phyloP scores from a whole-genome alignment of 2,888 invertebrate species.

The Loripinus fragilis region DNA sequence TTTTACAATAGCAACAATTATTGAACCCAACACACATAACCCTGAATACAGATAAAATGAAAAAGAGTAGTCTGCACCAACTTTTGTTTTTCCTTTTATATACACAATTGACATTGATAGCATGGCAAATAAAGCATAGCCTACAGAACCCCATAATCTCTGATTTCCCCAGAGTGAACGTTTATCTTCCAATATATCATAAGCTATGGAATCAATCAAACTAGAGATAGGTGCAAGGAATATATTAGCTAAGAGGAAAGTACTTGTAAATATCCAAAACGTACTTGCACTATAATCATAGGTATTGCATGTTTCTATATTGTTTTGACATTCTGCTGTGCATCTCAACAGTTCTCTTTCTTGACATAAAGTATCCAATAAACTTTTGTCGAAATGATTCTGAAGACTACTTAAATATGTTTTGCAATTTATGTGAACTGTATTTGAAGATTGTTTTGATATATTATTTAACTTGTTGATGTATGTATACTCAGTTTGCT shows the following conservation, averaged over 20 bases:
- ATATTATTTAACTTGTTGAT: neutral
- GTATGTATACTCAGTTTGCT: neutral
- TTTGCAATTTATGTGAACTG: neutral
- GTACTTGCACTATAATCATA: slow-evolving; percentile 52
- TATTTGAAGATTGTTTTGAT: neutral
- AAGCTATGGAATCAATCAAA: slow-evolving; percentile 94
- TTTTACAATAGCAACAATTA: slow-evolving; percentile 86
- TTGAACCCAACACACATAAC: slow-evolving; percentile 89
- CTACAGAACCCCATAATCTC: slow-evolving; percentile 94
- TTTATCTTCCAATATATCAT: slow-evolving; percentile 91
- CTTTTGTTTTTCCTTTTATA: slow-evolving; percentile 33
- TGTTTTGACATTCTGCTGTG: slow-evolving; percentile 55
- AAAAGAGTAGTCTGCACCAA: slow-evolving; percentile 63
- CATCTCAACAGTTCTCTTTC: slow-evolving; percentile 65
- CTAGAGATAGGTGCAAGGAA: slow-evolving; percentile 93
- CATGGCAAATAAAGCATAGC: slow-evolving; percentile 87
- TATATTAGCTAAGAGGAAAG: slow-evolving; percentile 92
- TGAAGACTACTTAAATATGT: no score
- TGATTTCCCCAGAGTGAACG: slow-evolving; percentile 90
- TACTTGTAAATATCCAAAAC: slow-evolving; percentile 92
- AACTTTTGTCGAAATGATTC: neutral
- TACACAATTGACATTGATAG: slow-evolving; percentile 77
- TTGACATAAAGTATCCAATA: neutral
- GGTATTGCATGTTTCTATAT: neutral
- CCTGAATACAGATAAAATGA: slow-evolving; percentile 84